Evolutionary conservation across 2,888 invertebrate genomes (phyloP), one percentile per base, ranked within the genome.

Genomic region (Diplazon laetatorius): DNA sequence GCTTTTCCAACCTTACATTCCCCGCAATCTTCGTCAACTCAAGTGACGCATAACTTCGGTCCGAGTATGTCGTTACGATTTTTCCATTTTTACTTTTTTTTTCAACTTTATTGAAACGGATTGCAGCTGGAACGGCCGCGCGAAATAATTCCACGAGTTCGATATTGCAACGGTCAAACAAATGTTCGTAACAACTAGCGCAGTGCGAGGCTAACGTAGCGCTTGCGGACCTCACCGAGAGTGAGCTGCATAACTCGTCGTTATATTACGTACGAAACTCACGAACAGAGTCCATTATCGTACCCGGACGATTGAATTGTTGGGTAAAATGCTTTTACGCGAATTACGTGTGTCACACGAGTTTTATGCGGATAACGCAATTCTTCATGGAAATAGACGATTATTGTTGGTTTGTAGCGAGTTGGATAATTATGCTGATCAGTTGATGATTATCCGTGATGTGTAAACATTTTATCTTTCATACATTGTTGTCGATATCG

Each of bases 111-210:
- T n/a, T n/a, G n/a, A n/a, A n/a, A n/a, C n/a, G n/a, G n/a, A n/a
- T n/a, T n/a, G 44, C 22, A n/a, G 18, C 39, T 3, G 48, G 42
- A 70, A 10, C 12, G 50, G 22, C 52, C 37, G n/a, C 37, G 10
- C 10, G 39, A 22, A 39, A n/a, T n/a, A n/a, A 25, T 16, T 50
- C 65, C 16, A 42, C n/a, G 22, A 55, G 35, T 14, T n/a, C 39
- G 14, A 14, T 50, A 37, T 8, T 44, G 44, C 59, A n/a, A 35
- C 50, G 30, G 30, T 30, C 30, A 42, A 12, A 68, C 50, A 59
- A 52, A 66, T 60, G 42, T 14, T 18, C 66, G 66, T 68, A 60
- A 68, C 57, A 42, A 68, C 48, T 63, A 48, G 55, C 72, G 35
- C 68, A 48, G 68, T 39, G 39, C 18, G 25, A 25, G 16, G 14